Base-by-base conservation (phyloP, 2,797 vertebrate genomes). In the Eulemur rubriventer region DNA sequence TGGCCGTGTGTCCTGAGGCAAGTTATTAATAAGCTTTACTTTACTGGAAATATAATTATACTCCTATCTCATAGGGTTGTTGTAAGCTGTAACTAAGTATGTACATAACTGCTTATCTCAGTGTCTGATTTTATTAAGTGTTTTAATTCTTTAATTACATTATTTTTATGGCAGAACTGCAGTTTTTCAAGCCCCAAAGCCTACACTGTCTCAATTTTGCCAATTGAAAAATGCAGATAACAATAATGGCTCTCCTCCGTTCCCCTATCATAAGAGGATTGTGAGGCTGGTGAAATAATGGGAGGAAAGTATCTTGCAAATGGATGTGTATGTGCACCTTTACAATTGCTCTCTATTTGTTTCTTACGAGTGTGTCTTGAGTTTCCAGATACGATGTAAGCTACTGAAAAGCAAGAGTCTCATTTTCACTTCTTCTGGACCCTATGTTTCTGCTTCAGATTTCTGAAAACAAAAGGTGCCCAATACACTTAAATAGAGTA, bases 381-480 rank as follows among this genome's bases (percentile, higher is more conserved):
- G 63, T 65, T 52, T 92, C 55, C 16, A 38, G 17, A n/a, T 35
- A 22, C 18, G 46, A 6, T 5, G 18, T 30, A 59, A 84, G 20
- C 43, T 63, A 79, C 26, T 33, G 46, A 86, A 93, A 88, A 92
- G 12, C 1, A 33, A 17, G 33, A n/a, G 35, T 82, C 22, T 22
- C 35, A 3, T 70, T 96, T 92, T 85, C 33, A 41, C 35, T 94
- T 92, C 35, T 97, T 89, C 57, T 94, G 79, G 48, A 79, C 35
- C 6, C 22, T 33, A 5, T 43, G 63, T 90, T 96, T 92, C 24
- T 72, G 91, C 75, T 46, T 93, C 63, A 73, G 9, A 75, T 57
- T 22, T 83, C 65, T 94, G 46, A 89, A 95, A 96, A 96, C 20
- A 83, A 18, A 63, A 65, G 84, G 33, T 89, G 3, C 30, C 20